Evolutionary conservation across 2,797 vertebrate genomes (phyloP), one percentile per base, ranked within the genome.

Genomic region (Sarcoramphus papa): DNA sequence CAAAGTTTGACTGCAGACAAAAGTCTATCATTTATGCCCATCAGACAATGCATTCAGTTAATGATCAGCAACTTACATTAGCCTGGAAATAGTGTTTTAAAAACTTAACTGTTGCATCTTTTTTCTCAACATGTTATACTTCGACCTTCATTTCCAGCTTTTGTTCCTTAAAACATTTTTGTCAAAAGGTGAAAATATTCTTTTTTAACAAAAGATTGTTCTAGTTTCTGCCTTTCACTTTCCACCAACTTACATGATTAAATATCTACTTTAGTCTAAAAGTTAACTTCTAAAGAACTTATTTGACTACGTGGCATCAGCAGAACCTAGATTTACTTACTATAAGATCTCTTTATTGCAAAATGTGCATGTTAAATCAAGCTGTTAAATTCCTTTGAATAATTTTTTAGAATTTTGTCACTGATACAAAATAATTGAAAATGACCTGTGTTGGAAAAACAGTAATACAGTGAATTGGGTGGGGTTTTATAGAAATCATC

Each of bases 21-120:
- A 97, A 90, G 88, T 40, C 81, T 95, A 80, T 96, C 60, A 50
- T 53, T 93, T 92, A 89, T 95, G 93, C 83, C 88, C 81, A 90
- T 78, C 83, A 91, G 77, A 94, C 92, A 97, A 95, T 87, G 80
- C 65, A 25, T 64, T 85, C 70, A 62, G 85, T 88, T 97, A 97
- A 90, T 97, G 91, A 92, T 97, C 93, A 90, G 65, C 76, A 92
- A 91, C 31, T 88, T 56, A n/a, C 51, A 90, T 81, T 78, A 97
- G 62, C 62, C 65, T 94, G 85, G 69, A 92, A 92, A 83, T 33
- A 70, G 43, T 75, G 50, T 81, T 70, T 85, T 74, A 77, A 77
- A 74, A 59, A 43, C 62, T 84, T 93, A 92, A 94, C 64, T 94
- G 95, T 95, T 88, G 79, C 95, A 91, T 76, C 56, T 74, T 30